Evolutionary conservation across 1,140 invertebrate genomes (phyloP), one percentile per base, ranked within the genome.

Genomic region (Papilio polytes): DNA sequence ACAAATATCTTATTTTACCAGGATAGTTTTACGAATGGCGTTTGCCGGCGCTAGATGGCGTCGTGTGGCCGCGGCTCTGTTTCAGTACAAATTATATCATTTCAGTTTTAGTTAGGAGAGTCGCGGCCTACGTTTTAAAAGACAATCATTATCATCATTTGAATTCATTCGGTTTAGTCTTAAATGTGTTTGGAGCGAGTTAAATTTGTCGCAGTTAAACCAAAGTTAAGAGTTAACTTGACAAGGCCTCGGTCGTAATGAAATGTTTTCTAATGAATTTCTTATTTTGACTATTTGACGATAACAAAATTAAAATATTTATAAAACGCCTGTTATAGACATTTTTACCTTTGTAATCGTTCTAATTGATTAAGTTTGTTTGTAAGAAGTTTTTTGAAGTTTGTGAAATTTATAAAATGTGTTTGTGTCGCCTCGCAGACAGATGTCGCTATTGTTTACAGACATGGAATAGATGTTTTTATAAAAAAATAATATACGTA

Each of bases 61-160:
- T 18, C 10, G 84, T 83, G 85, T 82, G 85, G 82, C 83, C 83
- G 77, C 77, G 77, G 77, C 89, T 90, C 91, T 85, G 84, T 83
- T 79, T 88, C 91, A 94, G 93, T 94, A 94, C 93, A 94, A 94
- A 94, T 93, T 92, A 83, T 88, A 88, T 93, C 90, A 88, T 83
- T 70, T 90, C 85, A 81, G 84, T 89, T 91, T 41, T 93, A 94
- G 93, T 90, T 90, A 74, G 82, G 85, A 86, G 90, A 87, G 86
- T 81, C 85, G 90, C 88, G 86, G 86, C 82, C 81, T 63, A 79
- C 81, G 76, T 80, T 80, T 83, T 84, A 90, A 93, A 93, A 92
- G 90, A 92, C 90, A 90, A 53, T 87, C 85, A 87, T 88, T 83
- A 81, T 87, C 83, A 88, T 89, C 88, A 90, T 90, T 84, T 77